Conservation (phyloP, 2,888 invertebrate species). For the Brachyptera risi region DNA sequence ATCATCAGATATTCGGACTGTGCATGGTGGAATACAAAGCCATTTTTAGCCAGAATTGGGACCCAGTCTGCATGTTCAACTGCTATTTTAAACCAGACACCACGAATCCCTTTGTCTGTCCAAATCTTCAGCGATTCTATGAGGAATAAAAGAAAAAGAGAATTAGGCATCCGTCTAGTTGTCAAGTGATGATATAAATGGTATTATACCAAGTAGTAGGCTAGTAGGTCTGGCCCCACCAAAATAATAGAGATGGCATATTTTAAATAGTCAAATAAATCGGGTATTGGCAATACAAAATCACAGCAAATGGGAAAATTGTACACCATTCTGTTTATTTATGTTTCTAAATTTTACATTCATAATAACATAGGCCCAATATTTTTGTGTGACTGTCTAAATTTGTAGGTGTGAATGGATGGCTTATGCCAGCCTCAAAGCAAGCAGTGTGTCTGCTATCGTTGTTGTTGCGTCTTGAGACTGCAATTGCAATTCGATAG, state of each 20-base stretch:
- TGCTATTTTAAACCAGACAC: conserved; percentile 78
- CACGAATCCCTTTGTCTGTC: conserved; percentile 58
- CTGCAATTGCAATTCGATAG: no score
- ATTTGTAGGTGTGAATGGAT: no score
- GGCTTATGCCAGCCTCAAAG: no score
- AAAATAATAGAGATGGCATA: no score
- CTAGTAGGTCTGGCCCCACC: no score
- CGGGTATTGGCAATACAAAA: background rate
- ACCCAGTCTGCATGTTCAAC: conserved; percentile 69
- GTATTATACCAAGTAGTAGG: no score
- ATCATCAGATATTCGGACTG: conserved; percentile 73
- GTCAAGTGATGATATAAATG: background rate
- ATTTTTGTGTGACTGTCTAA: conserved; percentile 38
- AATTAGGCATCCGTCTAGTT: background rate
- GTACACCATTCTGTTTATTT: no score
- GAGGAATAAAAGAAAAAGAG: conserved; percentile 9
- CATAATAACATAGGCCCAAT: background rate
- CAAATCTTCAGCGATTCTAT: conserved; percentile 68
- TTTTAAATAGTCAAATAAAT: no score
- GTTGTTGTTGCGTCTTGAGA: no score
- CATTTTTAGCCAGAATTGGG: conserved; percentile 67
- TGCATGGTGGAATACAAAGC: conserved; percentile 86
- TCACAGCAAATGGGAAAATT: background rate
- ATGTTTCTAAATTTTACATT: no score
- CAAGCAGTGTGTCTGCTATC: no score